Conservation (phyloP, 2,113 vertebrate genomes). For the Pavo muticus region DNA sequence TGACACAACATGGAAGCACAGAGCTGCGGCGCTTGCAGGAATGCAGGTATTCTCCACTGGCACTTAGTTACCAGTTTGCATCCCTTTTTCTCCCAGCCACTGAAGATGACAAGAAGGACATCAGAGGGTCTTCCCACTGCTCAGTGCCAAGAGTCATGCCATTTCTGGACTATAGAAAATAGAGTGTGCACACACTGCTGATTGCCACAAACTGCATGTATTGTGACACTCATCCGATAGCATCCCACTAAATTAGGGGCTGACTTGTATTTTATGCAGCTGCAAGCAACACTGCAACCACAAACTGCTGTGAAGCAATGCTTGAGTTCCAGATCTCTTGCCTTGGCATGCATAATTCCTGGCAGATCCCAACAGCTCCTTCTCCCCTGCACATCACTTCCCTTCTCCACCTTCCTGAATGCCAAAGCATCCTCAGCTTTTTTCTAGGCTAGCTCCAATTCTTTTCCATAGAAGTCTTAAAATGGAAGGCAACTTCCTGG, state of each 20-base stretch:
- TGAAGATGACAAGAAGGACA: neutral
- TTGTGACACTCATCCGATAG: fast-evolving
- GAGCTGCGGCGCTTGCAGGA: neutral
- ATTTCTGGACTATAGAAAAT: neutral
- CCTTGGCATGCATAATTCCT: neutral
- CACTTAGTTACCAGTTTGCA: neutral
- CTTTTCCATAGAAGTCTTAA: neutral
- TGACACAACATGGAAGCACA: fast-evolving
- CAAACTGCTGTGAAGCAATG: neutral
- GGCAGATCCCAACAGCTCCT: neutral
- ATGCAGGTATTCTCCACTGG: too few species aligned
- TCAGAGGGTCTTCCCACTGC: neutral
- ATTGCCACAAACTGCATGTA: neutral
- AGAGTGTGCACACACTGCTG: neutral
- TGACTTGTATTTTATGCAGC: neutral
- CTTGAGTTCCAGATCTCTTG: neutral
- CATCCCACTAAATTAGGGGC: neutral
- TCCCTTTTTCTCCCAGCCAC: neutral
- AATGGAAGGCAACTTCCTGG: neutral
- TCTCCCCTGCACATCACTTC: fast-evolving
- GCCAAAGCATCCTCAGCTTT: neutral
- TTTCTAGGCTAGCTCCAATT: neutral
- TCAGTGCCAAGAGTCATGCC: neutral
- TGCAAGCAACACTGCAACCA: neutral
- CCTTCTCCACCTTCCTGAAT: neutral